Evolutionary conservation across 1,140 invertebrate species (phyloP).

Genomic region (Drosophila carrolli): DNA sequence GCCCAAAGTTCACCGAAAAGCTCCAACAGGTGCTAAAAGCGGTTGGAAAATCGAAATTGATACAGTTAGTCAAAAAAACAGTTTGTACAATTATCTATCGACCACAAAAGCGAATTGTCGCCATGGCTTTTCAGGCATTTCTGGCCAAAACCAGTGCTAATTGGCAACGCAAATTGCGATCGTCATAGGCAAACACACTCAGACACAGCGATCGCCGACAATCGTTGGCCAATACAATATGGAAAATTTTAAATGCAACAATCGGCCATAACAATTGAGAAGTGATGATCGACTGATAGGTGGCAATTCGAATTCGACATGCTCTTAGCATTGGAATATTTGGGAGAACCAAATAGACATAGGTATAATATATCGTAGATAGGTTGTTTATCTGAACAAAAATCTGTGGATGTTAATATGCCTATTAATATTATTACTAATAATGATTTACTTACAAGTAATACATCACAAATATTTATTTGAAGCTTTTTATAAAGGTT

Average conservation of each 20-base stretch:
- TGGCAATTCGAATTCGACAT: constrained; percentile 20
- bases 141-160: constrained; percentile 58
- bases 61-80: constrained; percentile 24
- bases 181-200: constrained; percentile 41
- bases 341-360: constrained; percentile 1
- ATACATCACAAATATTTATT: too few relatives aligned
- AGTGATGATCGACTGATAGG: constrained; percentile 18
- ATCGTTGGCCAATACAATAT: constrained; percentile 54
- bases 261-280: constrained; percentile 52
- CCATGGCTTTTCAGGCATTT: constrained; percentile 33
- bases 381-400: too few relatives aligned
- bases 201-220: constrained; percentile 10
- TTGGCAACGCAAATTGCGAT: constrained; percentile 60
- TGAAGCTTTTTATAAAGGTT: too few relatives aligned
- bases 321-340: constrained; percentile 44
- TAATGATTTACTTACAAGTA: too few relatives aligned
- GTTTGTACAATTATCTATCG: constrained; percentile 29
- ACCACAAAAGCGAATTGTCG: constrained; percentile 62
- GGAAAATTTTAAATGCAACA: constrained; percentile 74
- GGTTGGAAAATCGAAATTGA: constrained; percentile 26
- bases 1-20: constrained; percentile 10
- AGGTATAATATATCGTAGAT: background rate
- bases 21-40: constrained; percentile 15
- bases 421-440: background rate
- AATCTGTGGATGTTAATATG: too few relatives aligned